Conservation (phyloP, 2,113 vertebrate species). For the Chaetura pelagica region DNA sequence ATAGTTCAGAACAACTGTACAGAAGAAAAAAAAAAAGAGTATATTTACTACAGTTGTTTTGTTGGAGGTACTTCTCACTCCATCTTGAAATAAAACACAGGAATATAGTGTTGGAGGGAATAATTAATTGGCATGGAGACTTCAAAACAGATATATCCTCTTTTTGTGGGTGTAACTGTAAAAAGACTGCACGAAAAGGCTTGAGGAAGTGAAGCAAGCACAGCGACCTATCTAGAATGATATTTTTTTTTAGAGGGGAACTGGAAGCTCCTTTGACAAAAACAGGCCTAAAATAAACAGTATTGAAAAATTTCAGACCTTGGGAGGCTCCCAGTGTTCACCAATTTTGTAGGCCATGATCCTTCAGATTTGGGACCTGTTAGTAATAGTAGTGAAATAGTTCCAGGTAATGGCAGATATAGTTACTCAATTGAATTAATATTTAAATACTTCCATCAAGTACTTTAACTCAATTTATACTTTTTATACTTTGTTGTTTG, state of each 20-base stretch:
- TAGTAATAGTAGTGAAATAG: background rate
- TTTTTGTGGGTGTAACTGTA: conserved; percentile 51
- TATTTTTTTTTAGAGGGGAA: conserved; percentile 3
- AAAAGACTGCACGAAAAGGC: conserved; percentile 5
- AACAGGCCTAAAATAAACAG: conserved; percentile 13
- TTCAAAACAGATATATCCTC: conserved; percentile 21
- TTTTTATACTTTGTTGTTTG: background rate
- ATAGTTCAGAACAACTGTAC: background rate
- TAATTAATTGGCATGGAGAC: background rate
- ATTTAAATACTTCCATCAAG: background rate
- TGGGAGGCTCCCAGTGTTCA: background rate
- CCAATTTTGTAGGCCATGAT: background rate
- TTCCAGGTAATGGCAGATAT: background rate
- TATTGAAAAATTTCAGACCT: background rate
- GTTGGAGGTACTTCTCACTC: background rate
- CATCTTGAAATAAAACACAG: background rate
- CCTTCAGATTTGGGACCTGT: background rate
- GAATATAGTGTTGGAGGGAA: background rate
- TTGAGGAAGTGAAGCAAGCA: conserved; percentile 64
- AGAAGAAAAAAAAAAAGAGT: background rate
- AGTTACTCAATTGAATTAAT: background rate
- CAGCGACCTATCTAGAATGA: background rate
- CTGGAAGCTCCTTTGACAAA: conserved; percentile 45
- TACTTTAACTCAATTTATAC: background rate
- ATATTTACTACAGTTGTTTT: background rate